These are phyloP conservation scores for Paracentrotus lividus DNA, from an alignment of 53 echinoderm and acorn worm genomes.

Conservation along the genomic window DNA sequence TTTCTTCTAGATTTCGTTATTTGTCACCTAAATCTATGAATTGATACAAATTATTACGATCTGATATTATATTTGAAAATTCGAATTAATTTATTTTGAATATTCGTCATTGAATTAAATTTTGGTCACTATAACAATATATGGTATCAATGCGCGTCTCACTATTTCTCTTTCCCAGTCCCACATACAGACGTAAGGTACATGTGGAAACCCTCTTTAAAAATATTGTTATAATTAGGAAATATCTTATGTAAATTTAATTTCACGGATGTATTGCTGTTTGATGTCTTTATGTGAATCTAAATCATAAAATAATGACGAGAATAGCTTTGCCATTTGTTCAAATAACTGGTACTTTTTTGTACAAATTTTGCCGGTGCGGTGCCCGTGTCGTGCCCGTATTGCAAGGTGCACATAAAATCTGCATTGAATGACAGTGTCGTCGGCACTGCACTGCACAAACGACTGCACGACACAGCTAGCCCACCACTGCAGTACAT, in stretches of 20 bases:
- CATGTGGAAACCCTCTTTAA: background rate
- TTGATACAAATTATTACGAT: background rate
- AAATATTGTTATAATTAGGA: background rate
- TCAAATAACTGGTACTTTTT: background rate
- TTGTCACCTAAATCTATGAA: background rate
- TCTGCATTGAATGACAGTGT: background rate
- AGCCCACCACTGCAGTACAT: too few species aligned
- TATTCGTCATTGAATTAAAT: background rate
- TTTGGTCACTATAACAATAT: background rate
- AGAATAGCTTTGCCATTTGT: too few species aligned
- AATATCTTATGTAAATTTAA: background rate
- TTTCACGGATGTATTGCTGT: background rate
- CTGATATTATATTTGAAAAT: background rate
- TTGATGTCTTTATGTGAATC: background rate
- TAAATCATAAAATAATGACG: background rate
- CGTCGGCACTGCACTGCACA: background rate
- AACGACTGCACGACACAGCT: too few species aligned
- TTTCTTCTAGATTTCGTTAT: background rate
- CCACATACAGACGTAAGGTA: constrained; percentile 58
- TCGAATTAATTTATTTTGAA: background rate
- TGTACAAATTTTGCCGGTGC: background rate
- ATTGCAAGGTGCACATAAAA: background rate
- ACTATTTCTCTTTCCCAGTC: constrained; percentile 55
- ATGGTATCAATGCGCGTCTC: background rate
- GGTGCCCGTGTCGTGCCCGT: background rate